These are phyloP conservation scores for Phoeniculus purpureus DNA, from an alignment of 2,797 vertebrate genomes.

Conservation along the genomic window DNA sequence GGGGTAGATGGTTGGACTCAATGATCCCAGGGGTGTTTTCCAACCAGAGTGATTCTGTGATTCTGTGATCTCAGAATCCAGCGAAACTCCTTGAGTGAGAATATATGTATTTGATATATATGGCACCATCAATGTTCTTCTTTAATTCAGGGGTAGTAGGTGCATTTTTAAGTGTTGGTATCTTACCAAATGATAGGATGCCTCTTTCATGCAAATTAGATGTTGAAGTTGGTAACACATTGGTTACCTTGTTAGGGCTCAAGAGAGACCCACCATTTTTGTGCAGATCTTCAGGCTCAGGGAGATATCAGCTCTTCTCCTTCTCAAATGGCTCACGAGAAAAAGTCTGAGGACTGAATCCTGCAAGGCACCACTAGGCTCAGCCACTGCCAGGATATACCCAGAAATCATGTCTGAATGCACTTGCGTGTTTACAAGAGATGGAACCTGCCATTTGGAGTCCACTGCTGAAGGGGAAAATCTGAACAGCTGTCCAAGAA, in stretches of 20 bases:
- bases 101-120: neutral
- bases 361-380: neutral
- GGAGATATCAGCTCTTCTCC: neutral
- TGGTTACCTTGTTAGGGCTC: neutral
- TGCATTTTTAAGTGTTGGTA: neutral
- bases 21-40: too few relatives aligned
- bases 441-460: neutral
- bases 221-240: neutral
- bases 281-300: neutral
- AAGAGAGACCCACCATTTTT: neutral
- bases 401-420: neutral
- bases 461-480: neutral
- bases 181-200: neutral
- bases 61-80: neutral
- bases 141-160: neutral
- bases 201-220: neutral
- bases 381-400: neutral
- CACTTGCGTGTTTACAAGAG: neutral
- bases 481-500: neutral
- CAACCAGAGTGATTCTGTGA: too few relatives aligned
- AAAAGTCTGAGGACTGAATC: fast-evolving
- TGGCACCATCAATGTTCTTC: neutral
- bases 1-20: too few relatives aligned
- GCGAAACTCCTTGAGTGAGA: neutral
- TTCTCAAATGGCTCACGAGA: neutral